Percentiles rank a stretch among this genome's conserved stretches.
phyloP scores from a whole-genome alignment of 2,113 vertebrate genomes.

The Pluvianellus socialis region DNA sequence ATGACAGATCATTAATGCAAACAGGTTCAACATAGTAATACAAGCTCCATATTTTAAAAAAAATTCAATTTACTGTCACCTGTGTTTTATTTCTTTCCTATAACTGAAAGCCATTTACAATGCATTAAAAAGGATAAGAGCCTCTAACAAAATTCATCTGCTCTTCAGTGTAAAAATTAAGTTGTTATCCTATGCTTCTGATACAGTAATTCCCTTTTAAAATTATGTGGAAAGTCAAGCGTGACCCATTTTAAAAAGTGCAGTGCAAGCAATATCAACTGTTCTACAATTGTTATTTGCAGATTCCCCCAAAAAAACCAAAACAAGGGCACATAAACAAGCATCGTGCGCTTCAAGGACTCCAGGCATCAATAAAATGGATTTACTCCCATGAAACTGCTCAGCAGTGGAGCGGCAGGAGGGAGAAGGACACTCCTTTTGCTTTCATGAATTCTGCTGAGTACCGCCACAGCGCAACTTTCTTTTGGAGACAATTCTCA shows the following conservation, averaged over 20 bases:
- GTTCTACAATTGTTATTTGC: not conserved
- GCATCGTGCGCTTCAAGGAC: not conserved
- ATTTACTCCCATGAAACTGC: not conserved
- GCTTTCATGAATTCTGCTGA: not conserved
- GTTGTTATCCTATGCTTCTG: not conserved
- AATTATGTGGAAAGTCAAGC: not conserved
- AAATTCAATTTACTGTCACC: not conserved
- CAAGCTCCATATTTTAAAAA: not conserved
- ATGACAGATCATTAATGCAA: conserved; percentile 24
- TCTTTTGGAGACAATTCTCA: not conserved
- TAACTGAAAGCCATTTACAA: not conserved
- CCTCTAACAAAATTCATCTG: not conserved
- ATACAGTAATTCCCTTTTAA: not conserved
- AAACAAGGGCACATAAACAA: not conserved
- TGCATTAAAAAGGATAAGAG: not conserved
- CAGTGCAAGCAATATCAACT: not conserved
- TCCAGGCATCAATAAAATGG: not conserved
- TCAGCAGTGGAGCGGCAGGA: not conserved
- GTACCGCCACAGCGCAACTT: not conserved
- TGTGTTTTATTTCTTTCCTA: conserved; percentile 3
- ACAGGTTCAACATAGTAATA: conserved; percentile 3
- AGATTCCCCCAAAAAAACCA: not conserved
- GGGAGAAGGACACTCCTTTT: not conserved
- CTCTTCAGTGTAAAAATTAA: not conserved
- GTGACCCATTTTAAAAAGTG: not conserved